phyloP scores from a whole-genome alignment of 1,140 invertebrate genomes.

The Luehdorfia chinensis region DNA sequence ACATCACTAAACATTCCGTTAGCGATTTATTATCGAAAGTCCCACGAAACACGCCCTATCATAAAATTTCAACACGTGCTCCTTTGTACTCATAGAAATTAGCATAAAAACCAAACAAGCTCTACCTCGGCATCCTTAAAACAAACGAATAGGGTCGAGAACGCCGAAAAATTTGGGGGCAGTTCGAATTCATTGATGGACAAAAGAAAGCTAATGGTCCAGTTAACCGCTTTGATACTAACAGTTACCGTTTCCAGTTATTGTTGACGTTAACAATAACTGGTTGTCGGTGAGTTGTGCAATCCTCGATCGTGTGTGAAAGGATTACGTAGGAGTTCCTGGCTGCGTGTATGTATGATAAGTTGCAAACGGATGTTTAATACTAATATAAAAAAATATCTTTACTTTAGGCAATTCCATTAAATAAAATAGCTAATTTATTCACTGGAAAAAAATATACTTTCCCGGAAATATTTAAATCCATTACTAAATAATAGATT shows the following conservation, averaged over 20 bases:
- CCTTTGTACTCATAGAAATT: constrained; percentile 40
- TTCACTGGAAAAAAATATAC: too few species aligned
- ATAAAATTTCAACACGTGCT: constrained; percentile 41
- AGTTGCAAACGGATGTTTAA: too few species aligned
- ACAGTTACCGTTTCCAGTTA: constrained; percentile 19
- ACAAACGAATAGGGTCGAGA: constrained; percentile 26
- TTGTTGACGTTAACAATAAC: constrained; percentile 43
- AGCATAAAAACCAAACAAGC: constrained; percentile 34
- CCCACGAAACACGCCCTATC: constrained; percentile 36
- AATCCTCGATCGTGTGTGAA: constrained; percentile 26
- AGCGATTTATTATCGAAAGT: constrained; percentile 27
- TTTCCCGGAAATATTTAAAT: too few species aligned
- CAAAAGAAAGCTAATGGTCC: constrained; percentile 59
- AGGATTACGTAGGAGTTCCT: constrained; percentile 13
- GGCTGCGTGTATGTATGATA: too few species aligned
- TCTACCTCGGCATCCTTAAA: constrained; percentile 23
- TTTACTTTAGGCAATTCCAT: too few species aligned
- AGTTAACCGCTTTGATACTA: constrained; percentile 47
- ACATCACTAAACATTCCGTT: constrained; percentile 19
- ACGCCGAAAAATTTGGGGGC: constrained; percentile 16
- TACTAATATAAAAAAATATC: too few species aligned
- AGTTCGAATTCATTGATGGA: constrained; percentile 30
- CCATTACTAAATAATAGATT: too few species aligned
- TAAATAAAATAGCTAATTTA: too few species aligned
- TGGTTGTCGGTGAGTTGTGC: constrained; percentile 39